Evolutionary conservation across 2,888 invertebrate species (phyloP).

Genomic region (Rhagophthalmus giganteus): DNA sequence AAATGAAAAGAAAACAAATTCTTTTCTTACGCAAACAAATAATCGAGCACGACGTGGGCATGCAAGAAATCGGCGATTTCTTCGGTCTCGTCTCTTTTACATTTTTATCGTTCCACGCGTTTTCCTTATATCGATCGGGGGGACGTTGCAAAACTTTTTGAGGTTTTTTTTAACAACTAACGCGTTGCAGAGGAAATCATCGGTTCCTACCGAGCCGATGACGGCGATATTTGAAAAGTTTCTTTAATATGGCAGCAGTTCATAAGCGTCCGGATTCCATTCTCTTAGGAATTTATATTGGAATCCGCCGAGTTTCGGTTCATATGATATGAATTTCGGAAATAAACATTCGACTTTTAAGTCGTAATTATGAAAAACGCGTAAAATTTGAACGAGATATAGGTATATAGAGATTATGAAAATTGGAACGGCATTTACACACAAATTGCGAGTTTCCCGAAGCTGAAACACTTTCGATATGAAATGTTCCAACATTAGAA

Average conservation of each 20-base stretch:
- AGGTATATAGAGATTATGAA: conserved; percentile 17
- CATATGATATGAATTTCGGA: conserved; percentile 13
- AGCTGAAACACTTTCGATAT: conserved; percentile 24
- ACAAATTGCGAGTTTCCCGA: conserved; percentile 23
- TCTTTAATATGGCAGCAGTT: conserved; percentile 43
- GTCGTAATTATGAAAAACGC: not conserved
- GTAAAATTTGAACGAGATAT: not conserved
- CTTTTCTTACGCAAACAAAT: conserved; percentile 17
- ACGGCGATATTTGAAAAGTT: conserved; percentile 46
- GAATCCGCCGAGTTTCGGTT: conserved; percentile 41
- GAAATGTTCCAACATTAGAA: conserved; percentile 24
- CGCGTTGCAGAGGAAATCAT: conserved; percentile 12
- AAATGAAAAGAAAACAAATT: conserved; percentile 27
- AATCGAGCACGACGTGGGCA: conserved; percentile 10
- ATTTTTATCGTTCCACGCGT: conserved; percentile 17
- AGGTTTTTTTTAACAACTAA: conserved; percentile 20
- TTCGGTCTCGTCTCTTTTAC: too few relatives aligned
- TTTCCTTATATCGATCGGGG: conserved; percentile 8
- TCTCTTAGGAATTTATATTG: conserved; percentile 50
- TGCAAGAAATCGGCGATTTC: conserved; percentile 12
- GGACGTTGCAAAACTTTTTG: conserved; percentile 2
- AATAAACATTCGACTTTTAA: conserved; percentile 12
- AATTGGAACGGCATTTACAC: conserved; percentile 20
- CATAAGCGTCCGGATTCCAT: conserved; percentile 44
- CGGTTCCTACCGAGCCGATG: conserved; percentile 25